phyloP scores from a whole-genome alignment of 2,113 vertebrate genomes.

The Corvus moneduloides region DNA sequence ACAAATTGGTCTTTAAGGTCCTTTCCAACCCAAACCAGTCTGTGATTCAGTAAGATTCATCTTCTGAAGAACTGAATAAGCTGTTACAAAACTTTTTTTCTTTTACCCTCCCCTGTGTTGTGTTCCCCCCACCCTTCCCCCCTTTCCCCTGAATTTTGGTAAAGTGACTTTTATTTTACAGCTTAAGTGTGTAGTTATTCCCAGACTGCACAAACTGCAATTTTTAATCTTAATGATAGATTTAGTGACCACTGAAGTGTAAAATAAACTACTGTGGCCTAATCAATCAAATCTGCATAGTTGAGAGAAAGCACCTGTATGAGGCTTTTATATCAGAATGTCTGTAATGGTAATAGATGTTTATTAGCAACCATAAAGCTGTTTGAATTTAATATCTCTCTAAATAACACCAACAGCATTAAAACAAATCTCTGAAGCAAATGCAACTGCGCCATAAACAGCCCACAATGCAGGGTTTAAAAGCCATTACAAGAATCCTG shows the following conservation, averaged over 20 bases:
- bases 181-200: slow-evolving; percentile 31
- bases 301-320: slow-evolving; percentile 39
- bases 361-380: slow-evolving; percentile 67
- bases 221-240: slow-evolving; percentile 46
- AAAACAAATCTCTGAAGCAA: slow-evolving; percentile 30
- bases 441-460: background rate
- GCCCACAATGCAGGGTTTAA: slow-evolving; percentile 26
- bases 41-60: background rate
- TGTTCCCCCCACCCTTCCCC: background rate
- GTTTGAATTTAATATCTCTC: slow-evolving; percentile 50
- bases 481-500: slow-evolving; percentile 32
- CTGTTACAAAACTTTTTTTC: background rate
- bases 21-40: background rate
- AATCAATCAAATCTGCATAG: slow-evolving; percentile 55
- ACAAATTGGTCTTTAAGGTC: too few species aligned
- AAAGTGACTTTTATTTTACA: background rate
- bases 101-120: background rate
- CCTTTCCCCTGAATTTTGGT: background rate
- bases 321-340: slow-evolving; percentile 51
- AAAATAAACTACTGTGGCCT: slow-evolving; percentile 43
- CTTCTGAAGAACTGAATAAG: background rate
- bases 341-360: slow-evolving; percentile 66
- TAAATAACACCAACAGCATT: slow-evolving; percentile 29
- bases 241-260: slow-evolving; percentile 15
- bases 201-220: slow-evolving; percentile 23